A percentile compares a stretch with the other conserved stretches of the same genome.
These are phyloP conservation scores for Paradoxurus hermaphroditus DNA, from an alignment of 2,113 vertebrate species.

Conservation along the genomic window DNA sequence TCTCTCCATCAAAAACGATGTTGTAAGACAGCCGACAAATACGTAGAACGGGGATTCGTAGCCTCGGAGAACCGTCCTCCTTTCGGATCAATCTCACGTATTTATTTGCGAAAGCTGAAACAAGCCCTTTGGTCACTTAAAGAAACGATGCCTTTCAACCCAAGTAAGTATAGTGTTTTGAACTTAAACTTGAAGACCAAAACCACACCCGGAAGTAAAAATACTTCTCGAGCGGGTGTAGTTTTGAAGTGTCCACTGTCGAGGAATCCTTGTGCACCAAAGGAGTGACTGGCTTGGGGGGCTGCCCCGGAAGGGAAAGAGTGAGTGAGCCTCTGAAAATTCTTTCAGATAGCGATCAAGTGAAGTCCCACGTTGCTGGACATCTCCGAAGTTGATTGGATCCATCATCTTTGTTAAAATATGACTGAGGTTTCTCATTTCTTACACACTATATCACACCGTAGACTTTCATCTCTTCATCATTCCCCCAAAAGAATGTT, in stretches of 20 bases:
- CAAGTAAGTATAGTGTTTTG: not conserved
- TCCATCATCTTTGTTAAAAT: not conserved
- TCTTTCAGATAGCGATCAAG: not conserved
- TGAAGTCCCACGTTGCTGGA: no score
- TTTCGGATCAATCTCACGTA: not conserved
- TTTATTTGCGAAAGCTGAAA: slow-evolving; percentile 55
- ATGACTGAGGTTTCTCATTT: not conserved
- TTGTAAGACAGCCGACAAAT: not conserved
- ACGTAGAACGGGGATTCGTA: not conserved
- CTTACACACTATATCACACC: not conserved
- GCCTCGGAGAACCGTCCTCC: not conserved
- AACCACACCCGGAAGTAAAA: not conserved
- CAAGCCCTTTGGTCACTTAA: slow-evolving; percentile 44
- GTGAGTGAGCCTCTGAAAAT: not conserved
- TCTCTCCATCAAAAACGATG: slow-evolving; percentile 13
- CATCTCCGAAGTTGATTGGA: no score
- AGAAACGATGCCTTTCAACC: slow-evolving; percentile 5
- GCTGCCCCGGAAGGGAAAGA: not conserved
- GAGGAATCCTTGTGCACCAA: not conserved
- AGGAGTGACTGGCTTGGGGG: not conserved
- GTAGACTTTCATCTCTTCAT: not conserved
- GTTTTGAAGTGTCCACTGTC: not conserved
- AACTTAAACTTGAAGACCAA: not conserved
- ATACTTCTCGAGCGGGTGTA: not conserved
- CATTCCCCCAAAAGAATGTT: not conserved